Evolutionary conservation across 2,888 invertebrate species (phyloP), one percentile per base, ranked within the genome.

Genomic region (Aproaerema taeniolella): DNA sequence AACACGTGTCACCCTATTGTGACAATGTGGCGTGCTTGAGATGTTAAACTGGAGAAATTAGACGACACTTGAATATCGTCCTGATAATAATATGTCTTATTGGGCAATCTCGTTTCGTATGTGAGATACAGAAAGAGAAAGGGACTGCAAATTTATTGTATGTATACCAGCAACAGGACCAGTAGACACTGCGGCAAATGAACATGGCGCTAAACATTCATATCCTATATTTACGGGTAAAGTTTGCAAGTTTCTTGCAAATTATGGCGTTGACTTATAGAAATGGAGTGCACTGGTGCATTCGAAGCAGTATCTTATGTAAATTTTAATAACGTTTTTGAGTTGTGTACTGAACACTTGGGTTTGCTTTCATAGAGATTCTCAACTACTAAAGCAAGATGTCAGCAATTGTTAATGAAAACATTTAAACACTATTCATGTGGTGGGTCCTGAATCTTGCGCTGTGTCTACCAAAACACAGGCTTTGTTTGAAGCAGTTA

Each of bases 1-100:
- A 77, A 77, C 55, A 53, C 57, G 52, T 63, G 69, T 68, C 73
- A 73, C 67, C 69, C 63, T 58, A 58, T 67, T 70, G 67, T 58
- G 55, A 51, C 55, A 52, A 48, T 51, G 50, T 54, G 50, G 53
- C 58, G 58, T 60, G 57, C 51, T 46, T 33, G 37, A 52, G 52
- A 51, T 53, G 49, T 51, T 63, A 58, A 64, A 62, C 51, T 62
- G 60, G 55, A 45, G 53, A 60, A 65, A 66, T 62, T 53, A 59
- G 49, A 64, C 58, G 58, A 55, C 57, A 56, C 57, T 58, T 59
- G 65, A 64, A 69, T 68, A n/a, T 61, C 55, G 52, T 59, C 52
- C 53, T 44, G 57, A 65, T 58, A 46, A 58, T 58, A 53, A 46
- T 39, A 51, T 6, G 20, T 52, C 33, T 52, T 52, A 61, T 71